phyloP scores from a whole-genome alignment of 2,797 vertebrate genomes.

The Stomatorhinus walkeri region DNA sequence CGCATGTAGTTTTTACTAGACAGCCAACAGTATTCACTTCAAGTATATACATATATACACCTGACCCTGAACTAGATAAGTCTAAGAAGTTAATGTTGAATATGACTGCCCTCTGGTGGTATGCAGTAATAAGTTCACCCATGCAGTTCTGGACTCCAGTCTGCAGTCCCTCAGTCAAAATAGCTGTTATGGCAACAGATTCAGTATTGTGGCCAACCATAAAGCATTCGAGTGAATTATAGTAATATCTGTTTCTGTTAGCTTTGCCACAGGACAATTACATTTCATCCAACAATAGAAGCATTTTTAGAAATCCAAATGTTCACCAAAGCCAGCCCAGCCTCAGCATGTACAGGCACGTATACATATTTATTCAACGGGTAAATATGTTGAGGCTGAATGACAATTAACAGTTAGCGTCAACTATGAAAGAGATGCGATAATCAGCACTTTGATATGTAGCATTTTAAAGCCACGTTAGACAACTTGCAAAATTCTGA shows the following conservation, averaged over 20 bases:
- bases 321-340: neutral
- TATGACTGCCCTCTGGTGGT: conserved; percentile 1
- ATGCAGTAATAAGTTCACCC: neutral
- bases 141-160: neutral
- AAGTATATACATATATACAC: neutral
- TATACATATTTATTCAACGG: neutral
- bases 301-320: neutral
- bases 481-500: neutral
- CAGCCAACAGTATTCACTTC: neutral
- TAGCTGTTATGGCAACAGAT: neutral
- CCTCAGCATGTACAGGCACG: neutral
- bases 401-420: neutral
- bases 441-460: neutral
- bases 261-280: neutral
- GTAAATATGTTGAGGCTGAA: neutral
- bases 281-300: neutral
- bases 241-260: neutral
- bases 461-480: neutral
- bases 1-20: neutral
- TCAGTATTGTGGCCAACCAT: neutral
- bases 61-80: neutral
- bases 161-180: neutral
- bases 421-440: neutral
- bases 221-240: neutral
- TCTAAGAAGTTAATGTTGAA: neutral